Conservation (phyloP, 1,140 invertebrate genomes). For the Drepana arcuata region DNA sequence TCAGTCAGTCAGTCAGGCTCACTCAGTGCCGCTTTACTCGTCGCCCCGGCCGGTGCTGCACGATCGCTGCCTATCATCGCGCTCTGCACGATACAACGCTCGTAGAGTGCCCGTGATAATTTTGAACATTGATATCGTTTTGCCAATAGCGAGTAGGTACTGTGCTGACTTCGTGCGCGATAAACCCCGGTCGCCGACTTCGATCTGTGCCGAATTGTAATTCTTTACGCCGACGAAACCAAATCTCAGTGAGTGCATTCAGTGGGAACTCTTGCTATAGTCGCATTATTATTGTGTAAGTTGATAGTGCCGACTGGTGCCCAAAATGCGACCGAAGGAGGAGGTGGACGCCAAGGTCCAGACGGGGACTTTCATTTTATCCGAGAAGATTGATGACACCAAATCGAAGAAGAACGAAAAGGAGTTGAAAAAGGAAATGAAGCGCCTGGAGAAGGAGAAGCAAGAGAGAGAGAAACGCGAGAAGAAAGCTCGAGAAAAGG, state of each 20-base stretch:
- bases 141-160: constrained; percentile 39
- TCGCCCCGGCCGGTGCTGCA: constrained; percentile 17
- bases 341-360: constrained; percentile 56
- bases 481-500: constrained; percentile 69
- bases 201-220: constrained; percentile 40
- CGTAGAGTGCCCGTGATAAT: constrained; percentile 52
- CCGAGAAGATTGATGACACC: constrained; percentile 69
- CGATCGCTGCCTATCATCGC: constrained; percentile 18
- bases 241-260: constrained; percentile 41
- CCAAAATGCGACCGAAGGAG: constrained; percentile 64
- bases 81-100: constrained; percentile 26
- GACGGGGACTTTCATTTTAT: constrained; percentile 67
- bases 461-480: constrained; percentile 66
- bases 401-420: constrained; percentile 66
- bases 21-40: too few species aligned
- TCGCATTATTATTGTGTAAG: constrained; percentile 41
- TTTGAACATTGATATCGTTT: constrained; percentile 39
- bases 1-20: constrained; percentile 25
- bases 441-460: constrained; percentile 65
- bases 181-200: constrained; percentile 25
- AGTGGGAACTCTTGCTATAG: constrained; percentile 34
- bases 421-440: constrained; percentile 71
- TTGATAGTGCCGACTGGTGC: constrained; percentile 22
- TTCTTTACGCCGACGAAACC: constrained; percentile 34
- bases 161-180: constrained; percentile 23